Percentiles rank a stretch among this genome's conserved stretches.
phyloP scores from a whole-genome alignment of 2,797 vertebrate species.

The Lemur catta region DNA sequence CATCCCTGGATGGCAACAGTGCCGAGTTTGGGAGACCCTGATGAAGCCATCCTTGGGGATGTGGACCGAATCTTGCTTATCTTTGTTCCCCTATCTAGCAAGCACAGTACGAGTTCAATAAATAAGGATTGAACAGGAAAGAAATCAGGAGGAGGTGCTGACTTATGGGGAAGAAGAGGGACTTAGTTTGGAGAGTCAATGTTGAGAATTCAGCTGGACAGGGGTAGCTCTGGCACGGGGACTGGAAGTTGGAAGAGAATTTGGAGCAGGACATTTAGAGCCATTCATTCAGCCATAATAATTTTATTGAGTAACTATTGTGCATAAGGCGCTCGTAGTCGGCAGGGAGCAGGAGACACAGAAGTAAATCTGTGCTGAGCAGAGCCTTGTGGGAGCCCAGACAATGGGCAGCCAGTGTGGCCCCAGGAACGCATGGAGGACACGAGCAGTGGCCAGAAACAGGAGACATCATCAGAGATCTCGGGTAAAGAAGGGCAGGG shows the following conservation, averaged over 20 bases:
- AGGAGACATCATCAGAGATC: neutral
- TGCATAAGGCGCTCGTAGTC: neutral
- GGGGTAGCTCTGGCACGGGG: neutral
- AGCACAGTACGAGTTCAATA: neutral
- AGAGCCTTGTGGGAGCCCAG: neutral
- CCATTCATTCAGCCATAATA: neutral
- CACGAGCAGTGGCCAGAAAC: neutral
- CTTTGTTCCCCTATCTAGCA: neutral
- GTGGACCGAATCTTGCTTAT: neutral
- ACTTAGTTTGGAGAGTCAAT: neutral
- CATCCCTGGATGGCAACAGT: neutral
- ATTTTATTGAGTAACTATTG: neutral
- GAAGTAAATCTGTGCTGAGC: neutral
- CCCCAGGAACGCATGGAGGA: neutral
- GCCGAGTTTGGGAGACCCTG: neutral
- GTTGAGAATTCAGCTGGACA: neutral
- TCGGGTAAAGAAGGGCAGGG: neutral
- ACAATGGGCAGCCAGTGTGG: accelerated
- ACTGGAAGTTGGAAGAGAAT: neutral
- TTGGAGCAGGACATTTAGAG: neutral
- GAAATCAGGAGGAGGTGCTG: neutral
- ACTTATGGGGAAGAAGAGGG: neutral
- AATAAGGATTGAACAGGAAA: neutral
- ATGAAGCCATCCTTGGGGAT: neutral
- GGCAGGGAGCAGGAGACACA: neutral